Percentiles rank a stretch among this genome's conserved stretches.
Evolutionary conservation across 2,888 invertebrate species (phyloP).

Genomic region (Bellardia bayeri): DNA sequence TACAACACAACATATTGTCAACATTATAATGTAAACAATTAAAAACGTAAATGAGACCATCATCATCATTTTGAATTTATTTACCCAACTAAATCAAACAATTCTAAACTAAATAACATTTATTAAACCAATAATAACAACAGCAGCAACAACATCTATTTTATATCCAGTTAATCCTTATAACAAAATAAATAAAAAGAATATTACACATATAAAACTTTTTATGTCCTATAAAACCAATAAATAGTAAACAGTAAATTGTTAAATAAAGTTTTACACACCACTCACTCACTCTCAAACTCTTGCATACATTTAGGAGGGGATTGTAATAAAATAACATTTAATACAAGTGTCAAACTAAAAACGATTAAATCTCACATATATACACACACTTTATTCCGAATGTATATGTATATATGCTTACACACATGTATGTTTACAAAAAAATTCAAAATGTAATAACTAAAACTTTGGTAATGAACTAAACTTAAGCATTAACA

Average conservation of each 20-base stretch:
- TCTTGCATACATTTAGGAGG: conserved; percentile 11
- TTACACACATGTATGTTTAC: neutral
- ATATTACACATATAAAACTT: conserved; percentile 42
- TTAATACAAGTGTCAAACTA: conserved; percentile 70
- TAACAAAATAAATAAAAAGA: conserved; percentile 20
- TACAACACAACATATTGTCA: conserved; percentile 4
- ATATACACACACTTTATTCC: neutral
- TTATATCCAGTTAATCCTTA: conserved; percentile 40
- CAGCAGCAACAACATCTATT: conserved; percentile 4
- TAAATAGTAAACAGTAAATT: conserved; percentile 51
- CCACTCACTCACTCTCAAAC: neutral
- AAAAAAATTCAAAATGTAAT: conserved; percentile 44
- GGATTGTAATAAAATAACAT: conserved; percentile 61
- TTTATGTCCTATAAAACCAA: conserved; percentile 57
- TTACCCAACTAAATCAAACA: conserved; percentile 49
- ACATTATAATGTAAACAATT: conserved; percentile 26
- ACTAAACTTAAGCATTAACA: conserved; percentile 72
- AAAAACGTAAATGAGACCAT: conserved; percentile 7
- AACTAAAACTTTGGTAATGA: conserved; percentile 67
- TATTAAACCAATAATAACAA: conserved; percentile 38
- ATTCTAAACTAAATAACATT: conserved; percentile 49
- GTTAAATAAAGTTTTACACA: conserved; percentile 45
- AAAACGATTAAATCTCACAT: conserved; percentile 53
- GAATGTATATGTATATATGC: neutral
- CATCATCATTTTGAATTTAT: conserved; percentile 31